Percentiles rank a stretch among this genome's conserved stretches.
These are phyloP conservation scores for Peromyscus attwateri DNA, from an alignment of 2,797 vertebrate species.

Conservation along the genomic window DNA sequence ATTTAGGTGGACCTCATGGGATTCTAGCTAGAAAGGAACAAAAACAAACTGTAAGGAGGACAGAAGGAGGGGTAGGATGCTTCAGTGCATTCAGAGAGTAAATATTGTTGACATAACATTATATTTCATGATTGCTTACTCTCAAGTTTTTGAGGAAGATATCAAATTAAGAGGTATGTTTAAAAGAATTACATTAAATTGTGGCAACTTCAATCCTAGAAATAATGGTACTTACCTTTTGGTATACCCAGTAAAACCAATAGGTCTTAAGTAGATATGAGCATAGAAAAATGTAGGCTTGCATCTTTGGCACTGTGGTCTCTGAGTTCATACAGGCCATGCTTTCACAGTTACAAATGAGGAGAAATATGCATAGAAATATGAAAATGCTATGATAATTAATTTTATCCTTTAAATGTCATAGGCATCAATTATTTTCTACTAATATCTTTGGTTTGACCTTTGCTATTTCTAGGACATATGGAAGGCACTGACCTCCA, in stretches of 20 bases:
- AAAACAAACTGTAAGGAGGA: neutral
- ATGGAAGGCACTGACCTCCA: neutral
- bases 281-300: neutral
- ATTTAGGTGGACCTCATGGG: too few species aligned
- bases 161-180: neutral
- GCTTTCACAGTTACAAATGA: neutral
- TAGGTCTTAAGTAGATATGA: slow-evolving; percentile 9
- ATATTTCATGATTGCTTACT: neutral
- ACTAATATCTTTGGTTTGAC: slow-evolving; percentile 32
- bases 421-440: slow-evolving; percentile 53
- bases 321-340: neutral
- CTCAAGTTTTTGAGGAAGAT: neutral
- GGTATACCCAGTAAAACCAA: neutral
- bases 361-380: slow-evolving; percentile 21
- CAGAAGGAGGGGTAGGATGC: neutral
- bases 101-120: neutral
- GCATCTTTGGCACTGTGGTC: neutral
- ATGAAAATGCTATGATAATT: slow-evolving; percentile 46
- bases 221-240: neutral
- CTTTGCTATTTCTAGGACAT: neutral
- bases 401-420: slow-evolving; percentile 52
- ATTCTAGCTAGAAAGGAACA: neutral
- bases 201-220: neutral
- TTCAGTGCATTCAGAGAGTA: neutral
- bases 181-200: neutral